phyloP scores from a whole-genome alignment of 2,113 vertebrate species.

The Centrocercus urophasianus region DNA sequence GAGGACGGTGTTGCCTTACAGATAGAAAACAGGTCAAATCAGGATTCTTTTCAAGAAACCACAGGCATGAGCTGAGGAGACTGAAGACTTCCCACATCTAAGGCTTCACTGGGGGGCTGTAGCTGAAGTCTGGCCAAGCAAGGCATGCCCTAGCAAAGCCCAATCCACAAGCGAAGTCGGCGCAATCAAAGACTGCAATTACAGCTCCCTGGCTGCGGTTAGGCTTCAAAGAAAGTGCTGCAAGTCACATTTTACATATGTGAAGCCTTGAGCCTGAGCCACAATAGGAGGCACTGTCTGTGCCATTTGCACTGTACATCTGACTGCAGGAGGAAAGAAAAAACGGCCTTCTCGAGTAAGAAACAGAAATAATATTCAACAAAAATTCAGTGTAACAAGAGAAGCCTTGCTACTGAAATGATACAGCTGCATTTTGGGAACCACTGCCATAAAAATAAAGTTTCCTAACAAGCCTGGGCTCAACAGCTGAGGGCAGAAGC shows the following conservation, averaged over 20 bases:
- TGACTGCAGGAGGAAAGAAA: constrained; percentile 17
- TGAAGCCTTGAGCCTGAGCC: constrained; percentile 62
- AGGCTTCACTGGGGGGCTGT: constrained; percentile 84
- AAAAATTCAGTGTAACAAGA: not conserved
- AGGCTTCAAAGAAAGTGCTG: constrained; percentile 88
- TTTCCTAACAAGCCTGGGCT: not conserved
- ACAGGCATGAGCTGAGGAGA: constrained; percentile 87
- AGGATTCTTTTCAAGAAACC: constrained; percentile 86
- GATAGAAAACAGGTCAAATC: constrained; percentile 80
- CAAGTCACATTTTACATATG: constrained; percentile 79
- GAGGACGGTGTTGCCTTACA: constrained; percentile 45
- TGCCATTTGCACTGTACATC: constrained; percentile 26
- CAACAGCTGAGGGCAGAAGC: not conserved
- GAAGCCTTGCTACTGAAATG: not conserved
- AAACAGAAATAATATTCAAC: not conserved
- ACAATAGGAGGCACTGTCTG: constrained; percentile 50
- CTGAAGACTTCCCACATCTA: constrained; percentile 89
- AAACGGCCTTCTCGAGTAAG: not conserved
- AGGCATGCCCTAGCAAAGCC: constrained; percentile 77
- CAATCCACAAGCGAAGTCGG: constrained; percentile 78
- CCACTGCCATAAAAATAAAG: not conserved
- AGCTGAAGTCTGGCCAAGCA: constrained; percentile 81
- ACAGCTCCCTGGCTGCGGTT: constrained; percentile 86
- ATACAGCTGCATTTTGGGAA: not conserved
- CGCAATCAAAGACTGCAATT: constrained; percentile 89